Evolutionary conservation across 2,797 vertebrate genomes (phyloP).

Genomic region (Leuciscus waleckii): DNA sequence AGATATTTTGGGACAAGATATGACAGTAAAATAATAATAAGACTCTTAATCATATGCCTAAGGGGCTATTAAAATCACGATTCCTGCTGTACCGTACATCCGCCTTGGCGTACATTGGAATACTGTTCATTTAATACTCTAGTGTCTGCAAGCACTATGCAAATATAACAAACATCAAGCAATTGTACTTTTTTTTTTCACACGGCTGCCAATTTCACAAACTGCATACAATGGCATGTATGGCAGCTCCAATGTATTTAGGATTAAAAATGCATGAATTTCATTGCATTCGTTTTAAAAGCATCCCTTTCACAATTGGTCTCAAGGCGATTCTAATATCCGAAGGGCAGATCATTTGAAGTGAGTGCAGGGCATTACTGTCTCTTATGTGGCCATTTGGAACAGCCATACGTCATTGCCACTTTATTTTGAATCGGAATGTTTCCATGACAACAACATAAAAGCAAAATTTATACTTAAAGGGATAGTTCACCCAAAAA

Average conservation of each 20-base stretch:
- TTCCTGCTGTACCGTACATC: no score
- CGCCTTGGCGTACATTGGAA: no score
- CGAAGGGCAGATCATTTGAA: neutral
- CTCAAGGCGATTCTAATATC: neutral
- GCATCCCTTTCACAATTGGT: neutral
- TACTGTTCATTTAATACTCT: constrained; percentile 27
- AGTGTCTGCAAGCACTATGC: neutral
- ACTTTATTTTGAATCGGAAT: constrained; percentile 22
- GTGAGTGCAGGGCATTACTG: neutral
- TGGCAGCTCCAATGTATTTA: neutral
- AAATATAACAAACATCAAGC: constrained; percentile 46
- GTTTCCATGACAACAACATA: constrained; percentile 41
- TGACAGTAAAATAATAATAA: constrained; percentile 26
- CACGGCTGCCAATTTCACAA: neutral
- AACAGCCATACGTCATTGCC: constrained; percentile 1
- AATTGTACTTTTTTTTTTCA: constrained; percentile 15
- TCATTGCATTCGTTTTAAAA: neutral
- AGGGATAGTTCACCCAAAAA: no score
- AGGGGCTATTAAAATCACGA: constrained; percentile 15
- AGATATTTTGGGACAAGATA: constrained; percentile 37
- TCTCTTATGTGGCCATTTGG: constrained; percentile 1
- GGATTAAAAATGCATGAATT: constrained; percentile 10
- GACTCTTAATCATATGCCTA: constrained; percentile 24
- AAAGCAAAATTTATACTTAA: constrained; percentile 26
- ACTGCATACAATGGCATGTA: neutral